Base-by-base conservation (phyloP, 2,888 invertebrate genomes). In the Stenoptilia bipunctidactyla region DNA sequence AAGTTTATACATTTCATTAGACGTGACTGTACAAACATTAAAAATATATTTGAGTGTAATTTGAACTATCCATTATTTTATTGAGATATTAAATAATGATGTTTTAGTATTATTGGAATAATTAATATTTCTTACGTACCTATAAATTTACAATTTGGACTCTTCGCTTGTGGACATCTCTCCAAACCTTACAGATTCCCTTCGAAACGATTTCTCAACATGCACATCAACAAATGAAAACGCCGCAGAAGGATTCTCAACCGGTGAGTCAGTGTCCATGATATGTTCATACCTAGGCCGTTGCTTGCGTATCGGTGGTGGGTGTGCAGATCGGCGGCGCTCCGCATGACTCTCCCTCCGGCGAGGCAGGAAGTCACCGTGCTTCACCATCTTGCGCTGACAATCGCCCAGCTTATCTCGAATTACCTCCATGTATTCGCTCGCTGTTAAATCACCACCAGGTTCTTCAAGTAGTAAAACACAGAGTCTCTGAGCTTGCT, bases 401-500 rank as follows among this genome's bases (percentile, higher is more conserved):
- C 82, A 79, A 45, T 79, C 73, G 14, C 69, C 74, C 44, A 87
- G 70, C 45, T 86, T 79, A 40, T 83, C 75, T 6, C 69, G 75
- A 27, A 92, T 87, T 9, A 84, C 76, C 8, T 85, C 74, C 34
- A 85, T 59, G 54, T 86, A 88, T 36, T 84, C 83, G 39, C 74
- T 68, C 0, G 87, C 88, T 34, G 86, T 80, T 4, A 72, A 68
- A 27, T 85, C 84, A 35, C 86, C 86, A 2, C 83, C 82, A 10
- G 85, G 74, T 42, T 88, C 86, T 41, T 88, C 88, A 42, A 84
- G 72, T 14, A 91, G 65, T 10, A 92, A 72, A 42, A 80, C 85
- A 30, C 88, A 86, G 1, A 94, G 71, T 38, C 91, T 84, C 45
- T 87, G 86, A 0, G 90, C 88, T 55, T 93, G 93, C 43, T 90